Evolutionary conservation across 2,888 invertebrate genomes (phyloP), one percentile per base, ranked within the genome.

Genomic region (Drosophila macrospina): DNA sequence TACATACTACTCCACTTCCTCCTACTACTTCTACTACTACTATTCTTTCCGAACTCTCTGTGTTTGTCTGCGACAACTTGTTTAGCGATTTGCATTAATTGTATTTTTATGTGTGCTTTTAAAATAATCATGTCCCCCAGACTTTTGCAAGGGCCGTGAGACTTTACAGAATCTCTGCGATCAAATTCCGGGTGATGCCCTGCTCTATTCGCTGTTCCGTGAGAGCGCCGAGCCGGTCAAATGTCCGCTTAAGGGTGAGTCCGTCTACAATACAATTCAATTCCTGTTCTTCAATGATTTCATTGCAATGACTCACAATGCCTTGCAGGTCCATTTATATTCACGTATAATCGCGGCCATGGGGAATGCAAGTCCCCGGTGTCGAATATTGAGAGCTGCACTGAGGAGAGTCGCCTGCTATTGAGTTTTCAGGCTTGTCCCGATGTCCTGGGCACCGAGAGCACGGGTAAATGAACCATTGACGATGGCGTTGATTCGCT

Each of bases 381-480:
- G 55, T 98, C 98, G 48, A 97, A 97, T 80, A 97, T 98, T 84
- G 98, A 98, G 92, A 96, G 97, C 88, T 98, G 98, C 92, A 98
- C 98, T 0, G 98, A 98, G 91, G 97, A 98, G 89, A 97, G 97
- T 75, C 94, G 97, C 78, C 94, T 98, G 56, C 94, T 98, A 78
- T 95, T 98, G 90, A 96, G 96, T 92, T 98, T 98, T 92, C 98
- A 98, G 91, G 98, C 98, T 5, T 98, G 98, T 91, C 97, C 97
- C 13, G 98, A 98, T 92, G 96, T 98, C 5, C 95, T 95, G 78
- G 97, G 96, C 52, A 97, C 98, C 0, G 98, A 98, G 91, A 97
- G 97, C 91, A 96, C 97, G 89, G 97, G 98, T 97, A 92, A 93
- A n/a, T n/a, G n/a, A n/a, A 93, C 64, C 63, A 41, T 41, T 41